Percentiles rank a stretch among this genome's conserved stretches.
phyloP scores from a whole-genome alignment of 2,797 vertebrate genomes.

The Acropternis orthonyx region DNA sequence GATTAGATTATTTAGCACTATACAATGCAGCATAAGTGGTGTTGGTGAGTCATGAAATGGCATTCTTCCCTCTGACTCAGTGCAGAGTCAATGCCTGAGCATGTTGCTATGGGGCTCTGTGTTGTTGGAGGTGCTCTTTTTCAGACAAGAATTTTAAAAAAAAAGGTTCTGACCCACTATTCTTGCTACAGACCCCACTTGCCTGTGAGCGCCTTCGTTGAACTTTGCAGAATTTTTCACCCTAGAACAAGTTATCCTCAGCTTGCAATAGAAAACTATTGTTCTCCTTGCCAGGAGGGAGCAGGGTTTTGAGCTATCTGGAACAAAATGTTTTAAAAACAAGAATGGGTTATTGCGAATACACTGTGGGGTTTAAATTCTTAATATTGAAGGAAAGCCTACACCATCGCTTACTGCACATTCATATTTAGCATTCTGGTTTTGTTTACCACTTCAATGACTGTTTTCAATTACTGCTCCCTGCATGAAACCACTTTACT shows the following conservation, averaged over 20 bases:
- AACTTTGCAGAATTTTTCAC: constrained; percentile 9
- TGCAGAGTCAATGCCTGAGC: constrained; percentile 41
- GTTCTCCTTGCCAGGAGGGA: constrained; percentile 41
- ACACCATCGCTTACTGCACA: constrained; percentile 8
- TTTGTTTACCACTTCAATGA: constrained; percentile 61
- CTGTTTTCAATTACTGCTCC: constrained; percentile 61
- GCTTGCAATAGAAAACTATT: constrained; percentile 24
- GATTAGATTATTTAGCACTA: constrained; percentile 69
- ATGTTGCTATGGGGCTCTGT: constrained; percentile 54
- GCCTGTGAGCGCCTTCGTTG: not conserved
- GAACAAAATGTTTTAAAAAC: constrained; percentile 49
- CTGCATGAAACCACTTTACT: constrained; percentile 47
- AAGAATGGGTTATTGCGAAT: constrained; percentile 39
- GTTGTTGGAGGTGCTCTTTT: constrained; percentile 51
- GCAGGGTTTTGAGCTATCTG: constrained; percentile 27
- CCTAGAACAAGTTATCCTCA: constrained; percentile 30
- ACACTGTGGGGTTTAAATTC: constrained; percentile 29
- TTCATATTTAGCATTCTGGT: constrained; percentile 39
- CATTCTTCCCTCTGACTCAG: constrained; percentile 64
- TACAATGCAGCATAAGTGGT: constrained; percentile 53
- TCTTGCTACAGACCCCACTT: not conserved
- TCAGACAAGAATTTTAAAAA: not conserved
- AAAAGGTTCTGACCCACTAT: not conserved
- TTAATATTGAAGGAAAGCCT: constrained; percentile 43
- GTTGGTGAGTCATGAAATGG: constrained; percentile 63